Evolutionary conservation across 2,888 invertebrate species (phyloP).

Genomic region (Diplolepis rosae): DNA sequence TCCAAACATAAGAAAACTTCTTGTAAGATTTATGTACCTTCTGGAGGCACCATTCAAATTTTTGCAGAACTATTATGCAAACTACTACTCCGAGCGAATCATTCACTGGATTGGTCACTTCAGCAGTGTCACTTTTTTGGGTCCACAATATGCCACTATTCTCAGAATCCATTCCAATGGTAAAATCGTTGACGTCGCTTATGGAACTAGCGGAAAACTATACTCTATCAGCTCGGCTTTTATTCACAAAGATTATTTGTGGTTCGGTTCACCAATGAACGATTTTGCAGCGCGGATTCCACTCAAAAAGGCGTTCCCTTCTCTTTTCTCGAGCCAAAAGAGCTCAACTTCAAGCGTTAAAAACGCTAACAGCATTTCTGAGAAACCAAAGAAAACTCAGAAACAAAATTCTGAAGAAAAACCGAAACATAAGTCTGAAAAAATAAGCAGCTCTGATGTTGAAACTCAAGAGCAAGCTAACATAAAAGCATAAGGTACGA

Average conservation of each 20-base stretch:
- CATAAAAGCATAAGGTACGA: not conserved
- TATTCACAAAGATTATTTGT: constrained; percentile 79
- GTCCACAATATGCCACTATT: constrained; percentile 61
- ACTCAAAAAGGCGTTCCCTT: constrained; percentile 73
- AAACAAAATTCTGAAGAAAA: not conserved
- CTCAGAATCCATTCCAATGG: constrained; percentile 82
- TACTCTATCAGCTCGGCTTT: constrained; percentile 79
- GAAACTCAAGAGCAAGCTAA: constrained; percentile 1
- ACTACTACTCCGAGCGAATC: constrained; percentile 78
- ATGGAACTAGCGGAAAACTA: constrained; percentile 78
- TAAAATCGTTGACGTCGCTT: constrained; percentile 81
- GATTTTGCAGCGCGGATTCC: constrained; percentile 81
- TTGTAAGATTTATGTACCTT: constrained; percentile 77
- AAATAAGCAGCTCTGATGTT: not conserved
- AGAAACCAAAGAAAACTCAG: not conserved
- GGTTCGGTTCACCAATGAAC: constrained; percentile 82
- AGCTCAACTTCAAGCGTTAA: not conserved
- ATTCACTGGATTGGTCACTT: constrained; percentile 74
- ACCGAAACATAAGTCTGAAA: not conserved
- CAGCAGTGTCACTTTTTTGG: constrained; percentile 43
- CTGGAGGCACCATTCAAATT: constrained; percentile 80
- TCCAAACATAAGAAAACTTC: constrained; percentile 80
- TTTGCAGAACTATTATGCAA: constrained; percentile 80
- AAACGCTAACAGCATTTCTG: not conserved
- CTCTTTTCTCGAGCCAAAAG: constrained; percentile 34